Percentiles rank a stretch among this genome's conserved stretches.
Conservation (phyloP, 2,888 invertebrate genomes). For the Stenoptilia bipunctidactyla region DNA sequence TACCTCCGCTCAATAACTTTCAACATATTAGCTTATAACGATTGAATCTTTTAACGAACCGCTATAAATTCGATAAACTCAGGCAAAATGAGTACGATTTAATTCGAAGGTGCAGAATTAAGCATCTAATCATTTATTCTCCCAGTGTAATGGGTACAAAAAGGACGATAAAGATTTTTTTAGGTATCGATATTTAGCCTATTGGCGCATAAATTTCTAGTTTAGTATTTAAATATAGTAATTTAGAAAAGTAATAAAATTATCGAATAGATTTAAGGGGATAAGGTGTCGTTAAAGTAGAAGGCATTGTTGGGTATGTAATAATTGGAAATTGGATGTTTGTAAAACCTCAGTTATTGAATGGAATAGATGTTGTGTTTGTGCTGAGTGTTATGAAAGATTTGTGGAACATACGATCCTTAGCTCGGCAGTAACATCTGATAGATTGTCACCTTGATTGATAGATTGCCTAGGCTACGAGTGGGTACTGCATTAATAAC, state of each 20-base stretch:
- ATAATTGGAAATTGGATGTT: conserved; percentile 45
- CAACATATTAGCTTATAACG: too few relatives aligned
- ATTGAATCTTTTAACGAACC: too few relatives aligned
- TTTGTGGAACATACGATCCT: too few relatives aligned
- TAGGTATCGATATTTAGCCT: conserved; percentile 37
- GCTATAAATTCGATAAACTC: too few relatives aligned
- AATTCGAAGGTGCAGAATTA: too few relatives aligned
- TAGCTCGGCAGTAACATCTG: too few relatives aligned
- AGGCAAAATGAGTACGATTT: too few relatives aligned
- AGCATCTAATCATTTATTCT: not conserved
- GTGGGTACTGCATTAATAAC: too few relatives aligned
- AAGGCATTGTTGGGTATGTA: conserved; percentile 48
- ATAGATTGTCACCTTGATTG: too few relatives aligned
- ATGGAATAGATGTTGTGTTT: conserved; percentile 35
- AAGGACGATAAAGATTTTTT: conserved; percentile 23
- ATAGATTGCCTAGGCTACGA: too few relatives aligned
- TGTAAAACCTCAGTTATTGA: conserved; percentile 35
- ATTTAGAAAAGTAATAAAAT: conserved; percentile 17
- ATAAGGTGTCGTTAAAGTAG: conserved; percentile 49
- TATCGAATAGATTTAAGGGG: conserved; percentile 41
- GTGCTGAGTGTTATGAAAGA: conserved; percentile 28
- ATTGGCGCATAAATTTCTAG: conserved; percentile 49
- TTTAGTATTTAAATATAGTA: conserved; percentile 36
- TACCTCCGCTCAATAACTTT: too few relatives aligned
- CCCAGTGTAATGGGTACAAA: too few relatives aligned